These are phyloP conservation scores for Platypus cylindrus DNA, from an alignment of 2,888 invertebrate genomes.

Conservation along the genomic window DNA sequence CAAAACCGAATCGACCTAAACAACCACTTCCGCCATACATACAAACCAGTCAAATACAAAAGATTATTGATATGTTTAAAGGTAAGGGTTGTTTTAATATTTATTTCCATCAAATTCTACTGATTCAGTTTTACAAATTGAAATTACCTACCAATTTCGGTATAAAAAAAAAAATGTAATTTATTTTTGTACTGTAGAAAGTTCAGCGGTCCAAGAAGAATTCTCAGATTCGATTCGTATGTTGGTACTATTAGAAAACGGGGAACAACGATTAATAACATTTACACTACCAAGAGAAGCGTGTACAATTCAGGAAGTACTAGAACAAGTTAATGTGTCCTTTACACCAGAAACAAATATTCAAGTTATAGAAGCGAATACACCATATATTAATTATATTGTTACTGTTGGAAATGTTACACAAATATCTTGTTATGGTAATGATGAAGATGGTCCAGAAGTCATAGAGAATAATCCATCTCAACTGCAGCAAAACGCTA, in stretches of 20 bases:
- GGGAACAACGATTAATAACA: conserved; percentile 70
- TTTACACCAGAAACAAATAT: conserved; percentile 59
- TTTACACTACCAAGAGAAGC: conserved; percentile 72
- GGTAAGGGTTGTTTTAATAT: no score
- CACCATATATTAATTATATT: conserved; percentile 65
- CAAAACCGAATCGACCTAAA: conserved; percentile 19
- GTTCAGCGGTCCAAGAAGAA: conserved; percentile 38
- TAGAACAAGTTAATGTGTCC: conserved; percentile 65
- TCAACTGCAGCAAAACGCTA: background rate
- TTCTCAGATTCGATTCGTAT: conserved; percentile 61
- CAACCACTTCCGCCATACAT: conserved; percentile 27
- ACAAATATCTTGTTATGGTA: conserved; percentile 4
- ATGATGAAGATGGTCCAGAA: background rate
- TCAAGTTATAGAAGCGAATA: conserved; percentile 60
- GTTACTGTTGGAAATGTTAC: conserved; percentile 50
- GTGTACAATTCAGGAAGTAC: conserved; percentile 68
- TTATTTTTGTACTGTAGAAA: conserved; percentile 23
- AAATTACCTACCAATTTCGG: no score
- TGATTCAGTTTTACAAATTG: no score
- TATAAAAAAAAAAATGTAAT: background rate
- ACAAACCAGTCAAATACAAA: conserved; percentile 29
- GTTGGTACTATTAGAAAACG: conserved; percentile 63
- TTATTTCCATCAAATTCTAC: no score
- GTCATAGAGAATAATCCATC: background rate
- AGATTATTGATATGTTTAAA: conserved; percentile 28